phyloP scores from a whole-genome alignment of 2,113 vertebrate species.

The Oreochromis niloticus region DNA sequence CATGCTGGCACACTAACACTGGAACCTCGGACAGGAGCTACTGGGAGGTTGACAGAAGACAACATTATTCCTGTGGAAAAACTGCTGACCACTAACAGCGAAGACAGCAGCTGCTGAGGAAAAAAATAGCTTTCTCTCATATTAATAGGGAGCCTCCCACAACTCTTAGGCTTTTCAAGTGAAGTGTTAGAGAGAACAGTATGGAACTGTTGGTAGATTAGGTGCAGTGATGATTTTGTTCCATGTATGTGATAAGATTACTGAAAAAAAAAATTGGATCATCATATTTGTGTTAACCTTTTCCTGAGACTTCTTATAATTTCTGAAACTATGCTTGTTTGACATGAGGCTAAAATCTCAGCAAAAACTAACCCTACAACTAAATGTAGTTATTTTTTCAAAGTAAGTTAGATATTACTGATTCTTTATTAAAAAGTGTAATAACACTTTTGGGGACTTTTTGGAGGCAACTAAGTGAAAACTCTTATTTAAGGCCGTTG shows the following conservation, averaged over 20 bases:
- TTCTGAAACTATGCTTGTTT: neutral
- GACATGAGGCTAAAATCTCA: neutral
- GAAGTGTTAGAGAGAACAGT: neutral
- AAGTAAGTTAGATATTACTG: neutral
- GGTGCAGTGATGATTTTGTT: neutral
- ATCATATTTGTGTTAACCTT: neutral
- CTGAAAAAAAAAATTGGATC: neutral
- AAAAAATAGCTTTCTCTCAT: neutral
- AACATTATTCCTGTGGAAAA: constrained; percentile 24
- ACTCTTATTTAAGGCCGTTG: neutral
- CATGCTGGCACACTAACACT: constrained; percentile 37
- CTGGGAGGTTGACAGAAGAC: constrained; percentile 12
- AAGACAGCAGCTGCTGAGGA: neutral
- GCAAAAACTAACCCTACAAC: neutral
- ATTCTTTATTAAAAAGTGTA: neutral
- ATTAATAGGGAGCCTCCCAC: neutral
- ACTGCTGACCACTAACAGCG: constrained; percentile 22
- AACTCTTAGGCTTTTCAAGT: neutral
- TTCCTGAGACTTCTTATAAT: neutral
- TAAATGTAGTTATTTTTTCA: neutral
- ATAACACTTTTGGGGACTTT: neutral
- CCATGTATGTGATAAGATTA: neutral
- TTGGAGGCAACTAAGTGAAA: neutral
- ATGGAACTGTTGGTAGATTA: neutral
- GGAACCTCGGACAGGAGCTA: constrained; percentile 16